These are phyloP conservation scores for Arvicanthis niloticus DNA, from an alignment of 2,113 vertebrate species.

Conservation along the genomic window DNA sequence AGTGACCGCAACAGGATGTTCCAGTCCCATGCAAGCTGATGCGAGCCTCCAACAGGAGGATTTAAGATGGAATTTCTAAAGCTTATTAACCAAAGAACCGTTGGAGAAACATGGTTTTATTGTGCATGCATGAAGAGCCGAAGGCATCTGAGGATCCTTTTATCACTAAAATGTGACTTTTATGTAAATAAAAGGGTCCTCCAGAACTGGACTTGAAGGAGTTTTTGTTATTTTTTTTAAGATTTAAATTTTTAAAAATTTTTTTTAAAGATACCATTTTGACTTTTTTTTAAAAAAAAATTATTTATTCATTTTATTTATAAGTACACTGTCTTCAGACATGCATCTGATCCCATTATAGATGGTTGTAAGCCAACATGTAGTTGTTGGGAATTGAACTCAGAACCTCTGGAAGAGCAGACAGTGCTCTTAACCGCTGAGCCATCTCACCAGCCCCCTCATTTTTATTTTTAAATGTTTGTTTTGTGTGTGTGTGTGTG, in stretches of 20 bases:
- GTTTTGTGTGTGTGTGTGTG: too few relatives aligned
- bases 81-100: background rate
- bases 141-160: background rate
- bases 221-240: background rate
- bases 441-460: too few relatives aligned
- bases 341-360: too few relatives aligned
- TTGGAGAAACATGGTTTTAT: constrained; percentile 9
- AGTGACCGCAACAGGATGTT: background rate
- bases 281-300: too few relatives aligned
- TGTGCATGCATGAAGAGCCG: background rate
- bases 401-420: too few relatives aligned
- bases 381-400: too few relatives aligned
- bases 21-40: background rate
- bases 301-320: too few relatives aligned
- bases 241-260: background rate
- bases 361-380: too few relatives aligned
- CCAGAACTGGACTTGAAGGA: background rate
- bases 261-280: too few relatives aligned
- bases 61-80: background rate
- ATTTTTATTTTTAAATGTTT: too few relatives aligned
- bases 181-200: constrained; percentile 26
- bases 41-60: background rate
- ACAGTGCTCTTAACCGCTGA: too few relatives aligned
- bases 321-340: too few relatives aligned
- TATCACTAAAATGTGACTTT: background rate